Evolutionary conservation across 1,140 invertebrate species (phyloP), one percentile per base, ranked within the genome.

Genomic region (Anastrepha ludens): DNA sequence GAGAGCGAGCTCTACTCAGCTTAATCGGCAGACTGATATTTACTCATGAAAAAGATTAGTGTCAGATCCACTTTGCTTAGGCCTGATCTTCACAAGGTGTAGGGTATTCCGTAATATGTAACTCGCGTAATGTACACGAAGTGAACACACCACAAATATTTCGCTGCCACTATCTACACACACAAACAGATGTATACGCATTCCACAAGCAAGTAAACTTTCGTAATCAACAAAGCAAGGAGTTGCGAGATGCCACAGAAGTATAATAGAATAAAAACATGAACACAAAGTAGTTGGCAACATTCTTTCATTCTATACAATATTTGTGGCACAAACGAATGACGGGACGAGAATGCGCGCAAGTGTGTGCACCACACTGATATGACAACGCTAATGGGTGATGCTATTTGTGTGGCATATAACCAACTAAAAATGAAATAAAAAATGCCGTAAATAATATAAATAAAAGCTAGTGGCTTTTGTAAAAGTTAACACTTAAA

Each of bases 401-500:
- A 17, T n/a, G 62, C n/a, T 64, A 64, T 64, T 64, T 20, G 62
- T 64, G 62, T 64, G 62, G 62, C 62, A 64, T 64, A 29, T 64
- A 64, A 64, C 62, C 6, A 64, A 64, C n/a, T 6, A 64, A 17
- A 64, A 64, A 64, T 64, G 62, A 64, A 64, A 64, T 64, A 64
- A 64, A 64, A 7, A n/a, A 55, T 29, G 29, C 6, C 50, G 11
- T 55, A 55, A 55, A 55, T 55, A 55, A 55, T 55, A 11, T 55
- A 55, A 55, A 55, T 55, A 55, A 55, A 55, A 55, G 2, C 50
- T 2, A 11, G 50, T 2, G 50, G 50, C 50, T 55, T 55, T 55
- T 55, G 50, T 55, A 55, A 55, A 55, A 55, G 50, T 64, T 64
- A 64, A 0, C 62, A 64, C 17, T 64, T 64, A 20, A 55, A 55